phyloP scores from a whole-genome alignment of 2,113 vertebrate species.

The Pipra filicauda region DNA sequence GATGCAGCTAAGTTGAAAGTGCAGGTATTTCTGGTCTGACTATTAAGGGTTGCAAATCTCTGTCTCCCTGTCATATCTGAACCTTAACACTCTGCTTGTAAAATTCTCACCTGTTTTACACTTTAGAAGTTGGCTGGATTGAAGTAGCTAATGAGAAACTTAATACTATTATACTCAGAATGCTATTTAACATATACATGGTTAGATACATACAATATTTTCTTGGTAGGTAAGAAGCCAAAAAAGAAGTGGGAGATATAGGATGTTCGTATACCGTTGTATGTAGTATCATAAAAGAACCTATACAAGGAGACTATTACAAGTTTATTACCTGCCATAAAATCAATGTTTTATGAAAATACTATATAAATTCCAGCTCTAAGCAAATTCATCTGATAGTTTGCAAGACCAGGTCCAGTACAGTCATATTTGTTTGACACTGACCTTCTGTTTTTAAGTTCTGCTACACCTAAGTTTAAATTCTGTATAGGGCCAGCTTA shows the following conservation, averaged over 20 bases:
- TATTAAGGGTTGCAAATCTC: neutral
- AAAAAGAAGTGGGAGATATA: neutral
- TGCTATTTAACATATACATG: neutral
- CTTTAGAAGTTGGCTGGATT: neutral
- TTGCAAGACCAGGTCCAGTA: neutral
- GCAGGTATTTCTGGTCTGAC: slow-evolving; percentile 69
- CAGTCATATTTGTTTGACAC: neutral
- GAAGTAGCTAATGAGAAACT: neutral
- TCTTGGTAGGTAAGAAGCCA: neutral
- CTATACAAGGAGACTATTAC: neutral
- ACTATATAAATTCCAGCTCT: neutral
- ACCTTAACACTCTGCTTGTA: neutral
- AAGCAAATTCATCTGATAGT: neutral
- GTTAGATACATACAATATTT: neutral
- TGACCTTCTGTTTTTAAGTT: neutral
- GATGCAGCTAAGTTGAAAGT: slow-evolving; percentile 77
- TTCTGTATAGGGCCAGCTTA: neutral
- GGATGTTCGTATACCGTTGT: neutral
- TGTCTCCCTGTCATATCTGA: neutral
- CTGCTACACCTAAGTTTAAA: neutral
- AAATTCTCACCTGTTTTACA: neutral
- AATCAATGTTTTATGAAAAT: neutral
- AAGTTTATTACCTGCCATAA: neutral
- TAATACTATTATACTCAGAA: neutral
- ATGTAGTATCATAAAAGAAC: neutral